Evolutionary conservation across 1,140 invertebrate species (phyloP).

Genomic region (Phocides pigmalion): DNA sequence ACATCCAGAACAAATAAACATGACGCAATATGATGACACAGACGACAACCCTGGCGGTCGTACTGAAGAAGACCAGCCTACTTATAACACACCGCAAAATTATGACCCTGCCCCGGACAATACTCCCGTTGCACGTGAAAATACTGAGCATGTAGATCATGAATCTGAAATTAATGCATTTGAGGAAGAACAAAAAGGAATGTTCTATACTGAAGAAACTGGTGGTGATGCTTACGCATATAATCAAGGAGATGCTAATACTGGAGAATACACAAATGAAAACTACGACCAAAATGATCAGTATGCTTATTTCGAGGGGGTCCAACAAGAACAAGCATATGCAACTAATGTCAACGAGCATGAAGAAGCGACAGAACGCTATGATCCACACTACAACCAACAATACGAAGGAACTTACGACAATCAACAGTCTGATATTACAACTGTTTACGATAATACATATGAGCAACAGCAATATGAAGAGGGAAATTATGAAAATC

Average conservation of each 20-base stretch:
- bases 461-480: constrained; percentile 40
- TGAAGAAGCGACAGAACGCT: constrained; percentile 55
- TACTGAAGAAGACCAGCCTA: constrained; percentile 2
- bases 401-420: constrained; percentile 53
- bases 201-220: constrained; percentile 60
- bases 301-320: constrained; percentile 56
- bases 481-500: constrained; percentile 15
- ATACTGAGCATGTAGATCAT: constrained; percentile 21
- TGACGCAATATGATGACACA: neutral
- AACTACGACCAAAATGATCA: constrained; percentile 51
- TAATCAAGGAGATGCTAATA: constrained; percentile 39
- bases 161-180: constrained; percentile 51
- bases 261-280: constrained; percentile 39
- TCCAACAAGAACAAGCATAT: constrained; percentile 52
- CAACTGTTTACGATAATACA: constrained; percentile 33
- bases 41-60: neutral
- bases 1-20: neutral
- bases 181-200: constrained; percentile 59
- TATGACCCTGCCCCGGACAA: constrained; percentile 10
- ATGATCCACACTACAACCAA: constrained; percentile 64
- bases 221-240: constrained; percentile 42
- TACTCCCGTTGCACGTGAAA: constrained; percentile 10
- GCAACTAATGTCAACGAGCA: constrained; percentile 56
- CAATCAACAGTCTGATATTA: constrained; percentile 37
- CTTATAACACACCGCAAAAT: constrained; percentile 3